Percentiles rank a stretch among this genome's conserved stretches.
Evolutionary conservation across 1,140 invertebrate genomes (phyloP).

Genomic region (Hestina assimilis): DNA sequence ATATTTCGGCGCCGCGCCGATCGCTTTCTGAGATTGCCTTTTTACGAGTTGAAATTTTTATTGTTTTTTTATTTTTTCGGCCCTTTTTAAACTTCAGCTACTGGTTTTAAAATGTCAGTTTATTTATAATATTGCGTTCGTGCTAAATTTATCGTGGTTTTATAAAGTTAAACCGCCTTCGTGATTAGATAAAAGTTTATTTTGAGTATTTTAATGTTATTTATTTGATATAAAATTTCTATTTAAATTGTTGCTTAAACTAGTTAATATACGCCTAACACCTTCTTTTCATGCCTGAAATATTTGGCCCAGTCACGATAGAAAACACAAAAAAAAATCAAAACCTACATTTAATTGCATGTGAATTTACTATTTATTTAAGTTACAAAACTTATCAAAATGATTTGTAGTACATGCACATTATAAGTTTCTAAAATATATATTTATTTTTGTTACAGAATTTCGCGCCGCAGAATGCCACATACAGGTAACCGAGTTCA

Average conservation of each 20-base stretch:
- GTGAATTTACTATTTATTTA: too few species aligned
- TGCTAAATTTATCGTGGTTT: constrained; percentile 20
- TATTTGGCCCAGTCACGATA: constrained; percentile 13
- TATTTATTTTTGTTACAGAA: constrained; percentile 52
- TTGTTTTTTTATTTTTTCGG: constrained; percentile 26
- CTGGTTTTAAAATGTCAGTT: constrained; percentile 27
- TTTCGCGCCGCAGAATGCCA: constrained; percentile 43
- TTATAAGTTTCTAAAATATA: too few species aligned
- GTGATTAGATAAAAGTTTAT: constrained; percentile 21
- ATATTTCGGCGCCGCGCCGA: constrained; percentile 45
- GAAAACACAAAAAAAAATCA: neutral
- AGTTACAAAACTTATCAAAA: too few species aligned
- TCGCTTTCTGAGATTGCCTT: constrained; percentile 36
- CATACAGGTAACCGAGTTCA: constrained; percentile 55
- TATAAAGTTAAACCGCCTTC: constrained; percentile 18
- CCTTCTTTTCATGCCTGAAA: constrained; percentile 4
- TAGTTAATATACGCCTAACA: constrained; percentile 16
- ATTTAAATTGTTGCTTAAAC: constrained; percentile 16
- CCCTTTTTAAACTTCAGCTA: constrained; percentile 28
- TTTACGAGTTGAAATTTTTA: constrained; percentile 41
- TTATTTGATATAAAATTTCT: constrained; percentile 20
- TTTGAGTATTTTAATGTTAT: constrained; percentile 17
- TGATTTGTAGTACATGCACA: too few species aligned
- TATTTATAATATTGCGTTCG: constrained; percentile 29
- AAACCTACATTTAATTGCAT: too few species aligned